Evolutionary conservation across 2,797 vertebrate genomes (phyloP).

Genomic region (Acridotheres tristis): DNA sequence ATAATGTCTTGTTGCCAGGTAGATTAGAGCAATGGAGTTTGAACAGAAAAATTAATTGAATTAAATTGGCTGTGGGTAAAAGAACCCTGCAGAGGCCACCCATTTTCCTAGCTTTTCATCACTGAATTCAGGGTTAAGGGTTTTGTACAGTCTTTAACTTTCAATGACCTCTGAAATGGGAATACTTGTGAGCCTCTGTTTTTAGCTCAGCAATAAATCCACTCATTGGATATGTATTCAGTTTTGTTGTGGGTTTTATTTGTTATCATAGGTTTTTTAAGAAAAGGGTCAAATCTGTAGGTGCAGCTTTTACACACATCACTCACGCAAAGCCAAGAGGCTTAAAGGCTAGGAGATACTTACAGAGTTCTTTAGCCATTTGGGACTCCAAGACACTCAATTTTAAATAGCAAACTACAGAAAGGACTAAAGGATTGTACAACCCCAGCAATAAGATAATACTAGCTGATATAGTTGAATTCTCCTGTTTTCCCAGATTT

Average conservation of each 20-base stretch:
- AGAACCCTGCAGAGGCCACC: not conserved
- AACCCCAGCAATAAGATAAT: not conserved
- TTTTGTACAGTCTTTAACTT: not conserved
- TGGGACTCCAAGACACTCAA: not conserved
- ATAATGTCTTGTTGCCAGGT: not conserved
- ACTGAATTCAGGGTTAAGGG: not conserved
- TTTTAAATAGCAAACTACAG: not conserved
- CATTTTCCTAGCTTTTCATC: not conserved
- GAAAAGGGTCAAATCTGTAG: not conserved
- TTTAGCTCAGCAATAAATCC: not conserved
- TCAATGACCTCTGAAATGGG: not conserved
- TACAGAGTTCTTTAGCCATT: not conserved
- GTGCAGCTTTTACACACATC: not conserved
- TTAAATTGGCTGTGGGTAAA: not conserved
- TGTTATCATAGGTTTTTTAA: rapidly evolving
- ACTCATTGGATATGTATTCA: not conserved
- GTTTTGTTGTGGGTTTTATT: not conserved
- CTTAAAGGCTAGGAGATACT: not conserved
- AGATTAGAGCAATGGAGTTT: not conserved
- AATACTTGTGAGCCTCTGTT: not conserved
- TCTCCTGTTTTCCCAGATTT: not conserved
- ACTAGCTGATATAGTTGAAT: not conserved
- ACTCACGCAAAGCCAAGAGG: not conserved
- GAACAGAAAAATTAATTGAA: not conserved
- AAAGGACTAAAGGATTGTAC: not conserved